Conservation (phyloP, 2,797 vertebrate species). For the Tenualosa ilisha region DNA sequence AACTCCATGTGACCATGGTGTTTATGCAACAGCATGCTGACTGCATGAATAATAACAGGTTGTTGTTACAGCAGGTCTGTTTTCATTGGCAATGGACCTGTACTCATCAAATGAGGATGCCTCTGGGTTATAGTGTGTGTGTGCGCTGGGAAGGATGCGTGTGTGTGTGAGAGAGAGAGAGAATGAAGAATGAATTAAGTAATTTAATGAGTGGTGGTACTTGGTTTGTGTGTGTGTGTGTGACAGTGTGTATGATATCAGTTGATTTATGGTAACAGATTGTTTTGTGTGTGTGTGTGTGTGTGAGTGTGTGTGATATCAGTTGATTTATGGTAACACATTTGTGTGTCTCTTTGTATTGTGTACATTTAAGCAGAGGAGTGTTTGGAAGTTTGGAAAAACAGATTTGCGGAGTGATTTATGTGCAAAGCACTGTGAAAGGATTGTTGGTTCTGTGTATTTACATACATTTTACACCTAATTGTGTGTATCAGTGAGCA, state of each 20-base stretch:
- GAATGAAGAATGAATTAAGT: background rate
- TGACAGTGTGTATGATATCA: too few relatives aligned
- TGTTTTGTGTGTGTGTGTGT: background rate
- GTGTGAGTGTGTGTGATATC: too few relatives aligned
- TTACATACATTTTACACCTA: too few relatives aligned
- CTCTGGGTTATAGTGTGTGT: background rate
- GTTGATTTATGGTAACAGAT: background rate
- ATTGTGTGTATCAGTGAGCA: too few relatives aligned
- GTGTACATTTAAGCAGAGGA: too few relatives aligned
- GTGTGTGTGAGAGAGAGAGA: background rate
- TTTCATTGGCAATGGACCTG: background rate
- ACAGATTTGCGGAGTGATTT: too few relatives aligned
- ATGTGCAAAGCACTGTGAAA: background rate
- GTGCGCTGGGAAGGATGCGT: background rate
- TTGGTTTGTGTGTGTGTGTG: background rate
- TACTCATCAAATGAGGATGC: background rate
- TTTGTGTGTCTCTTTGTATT: too few relatives aligned
- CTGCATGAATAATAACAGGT: background rate
- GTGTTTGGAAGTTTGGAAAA: too few relatives aligned
- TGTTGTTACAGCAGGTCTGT: conserved; percentile 6
- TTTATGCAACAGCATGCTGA: background rate
- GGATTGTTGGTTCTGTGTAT: too few relatives aligned
- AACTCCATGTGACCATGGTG: background rate
- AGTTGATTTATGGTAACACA: background rate
- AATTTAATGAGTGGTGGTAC: background rate